Conservation (phyloP, 2,888 invertebrate genomes). For the Eupithecia inturbata region DNA sequence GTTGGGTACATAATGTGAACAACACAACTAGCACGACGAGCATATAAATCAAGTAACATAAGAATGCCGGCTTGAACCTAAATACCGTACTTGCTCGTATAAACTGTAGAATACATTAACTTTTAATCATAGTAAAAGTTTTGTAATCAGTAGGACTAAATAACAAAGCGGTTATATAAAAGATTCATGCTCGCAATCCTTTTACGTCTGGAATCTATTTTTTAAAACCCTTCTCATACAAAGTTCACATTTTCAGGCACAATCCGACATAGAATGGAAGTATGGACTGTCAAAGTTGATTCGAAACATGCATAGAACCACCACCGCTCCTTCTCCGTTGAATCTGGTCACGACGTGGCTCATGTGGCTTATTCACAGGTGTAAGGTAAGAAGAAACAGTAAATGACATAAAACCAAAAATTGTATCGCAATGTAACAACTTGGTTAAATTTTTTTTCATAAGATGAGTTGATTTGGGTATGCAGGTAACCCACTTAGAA, state of each 20-base stretch:
- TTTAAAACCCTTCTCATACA: slow-evolving; percentile 9
- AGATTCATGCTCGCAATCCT: neutral
- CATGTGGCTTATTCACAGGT: slow-evolving; percentile 91
- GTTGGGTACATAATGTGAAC: slow-evolving; percentile 30
- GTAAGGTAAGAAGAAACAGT: slow-evolving; percentile 83
- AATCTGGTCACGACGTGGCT: slow-evolving; percentile 98
- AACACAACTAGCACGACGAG: slow-evolving; percentile 20
- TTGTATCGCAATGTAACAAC: no score
- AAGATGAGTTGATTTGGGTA: neutral
- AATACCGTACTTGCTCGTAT: neutral
- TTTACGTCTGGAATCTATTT: neutral
- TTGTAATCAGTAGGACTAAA: neutral
- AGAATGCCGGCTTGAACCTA: neutral
- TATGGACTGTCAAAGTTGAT: slow-evolving; percentile 99
- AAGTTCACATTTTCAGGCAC: slow-evolving; percentile 87
- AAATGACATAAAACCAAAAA: no score
- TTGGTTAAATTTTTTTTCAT: neutral
- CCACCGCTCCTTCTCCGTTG: slow-evolving; percentile 98
- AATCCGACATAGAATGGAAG: slow-evolving; percentile 99
- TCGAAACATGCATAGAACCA: slow-evolving; percentile 98
- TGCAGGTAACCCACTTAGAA: neutral
- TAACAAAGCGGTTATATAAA: neutral
- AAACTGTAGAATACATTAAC: neutral
- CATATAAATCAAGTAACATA: slow-evolving; percentile 18
- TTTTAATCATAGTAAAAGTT: neutral